Evolutionary conservation across 2,113 vertebrate species (phyloP).

Genomic region (Melanotaenia duboulayi): DNA sequence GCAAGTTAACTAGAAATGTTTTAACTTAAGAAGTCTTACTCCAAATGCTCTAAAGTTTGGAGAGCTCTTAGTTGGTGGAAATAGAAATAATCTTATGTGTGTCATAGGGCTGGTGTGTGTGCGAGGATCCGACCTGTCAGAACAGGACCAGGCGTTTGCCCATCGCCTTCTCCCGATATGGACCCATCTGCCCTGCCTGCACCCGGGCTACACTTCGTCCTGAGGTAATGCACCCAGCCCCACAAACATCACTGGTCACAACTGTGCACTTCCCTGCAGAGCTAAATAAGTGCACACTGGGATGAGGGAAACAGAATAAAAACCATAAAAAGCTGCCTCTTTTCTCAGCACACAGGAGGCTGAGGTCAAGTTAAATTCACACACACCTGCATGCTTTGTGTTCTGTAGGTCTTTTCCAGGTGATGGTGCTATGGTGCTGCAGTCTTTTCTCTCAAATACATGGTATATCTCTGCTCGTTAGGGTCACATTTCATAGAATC

Average conservation of each 20-base stretch:
- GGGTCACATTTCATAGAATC: constrained; percentile 48
- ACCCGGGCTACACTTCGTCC: constrained; percentile 87
- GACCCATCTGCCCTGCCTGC: constrained; percentile 92
- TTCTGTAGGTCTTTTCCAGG: constrained; percentile 73
- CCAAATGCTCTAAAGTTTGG: neutral
- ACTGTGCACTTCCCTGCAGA: neutral
- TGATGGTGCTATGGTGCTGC: constrained; percentile 84
- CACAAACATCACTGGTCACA: neutral
- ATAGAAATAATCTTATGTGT: neutral
- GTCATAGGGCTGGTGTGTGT: constrained; percentile 91
- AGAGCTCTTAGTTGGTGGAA: neutral
- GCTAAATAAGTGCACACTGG: neutral
- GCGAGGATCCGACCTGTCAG: constrained; percentile 94
- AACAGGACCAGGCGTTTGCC: constrained; percentile 90
- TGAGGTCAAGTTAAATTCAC: neutral
- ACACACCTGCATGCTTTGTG: neutral
- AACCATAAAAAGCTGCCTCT: neutral
- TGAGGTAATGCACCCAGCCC: constrained; percentile 82
- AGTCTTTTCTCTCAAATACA: constrained; percentile 15
- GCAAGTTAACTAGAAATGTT: neutral
- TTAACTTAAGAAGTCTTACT: neutral
- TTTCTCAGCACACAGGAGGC: neutral
- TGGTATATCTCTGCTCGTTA: constrained; percentile 52
- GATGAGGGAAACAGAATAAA: neutral
- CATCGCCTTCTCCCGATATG: constrained; percentile 88